Percentiles rank a stretch among this genome's conserved stretches.
These are phyloP conservation scores for Rhinichthys osculus DNA, from an alignment of 2,797 vertebrate species.

Conservation along the genomic window DNA sequence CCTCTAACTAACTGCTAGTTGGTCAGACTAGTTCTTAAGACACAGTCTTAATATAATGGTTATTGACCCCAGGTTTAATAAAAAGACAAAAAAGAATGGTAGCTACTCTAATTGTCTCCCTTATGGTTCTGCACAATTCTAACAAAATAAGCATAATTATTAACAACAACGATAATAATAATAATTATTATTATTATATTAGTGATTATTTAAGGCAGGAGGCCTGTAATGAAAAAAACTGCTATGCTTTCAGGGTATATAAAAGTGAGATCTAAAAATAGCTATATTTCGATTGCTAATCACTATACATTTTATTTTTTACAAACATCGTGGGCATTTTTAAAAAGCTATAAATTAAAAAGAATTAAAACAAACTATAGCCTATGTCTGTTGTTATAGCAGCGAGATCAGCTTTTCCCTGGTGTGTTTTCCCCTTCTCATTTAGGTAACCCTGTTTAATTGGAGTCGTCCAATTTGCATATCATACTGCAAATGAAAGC, in stretches of 20 bases:
- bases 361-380: not conserved
- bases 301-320: not conserved
- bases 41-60: no score
- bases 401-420: conserved; percentile 68
- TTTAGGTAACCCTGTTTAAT: conserved; percentile 72
- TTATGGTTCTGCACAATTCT: not conserved
- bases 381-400: conserved; percentile 71
- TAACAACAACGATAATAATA: not conserved
- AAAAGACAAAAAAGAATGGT: not conserved
- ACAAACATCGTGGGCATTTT: not conserved
- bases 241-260: not conserved
- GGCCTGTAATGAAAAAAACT: conserved; percentile 10
- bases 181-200: not conserved
- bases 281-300: not conserved
- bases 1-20: no score
- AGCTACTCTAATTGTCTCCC: not conserved
- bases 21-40: no score
- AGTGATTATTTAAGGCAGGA: not conserved
- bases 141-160: not conserved
- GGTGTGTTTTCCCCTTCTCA: conserved; percentile 72
- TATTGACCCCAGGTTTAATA: not conserved
- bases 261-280: not conserved
- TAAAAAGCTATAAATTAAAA: not conserved
- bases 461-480: conserved; percentile 68
- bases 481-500: conserved; percentile 64